Conservation (phyloP, 2,888 invertebrate species). For the Notocelia uddmanniana region DNA sequence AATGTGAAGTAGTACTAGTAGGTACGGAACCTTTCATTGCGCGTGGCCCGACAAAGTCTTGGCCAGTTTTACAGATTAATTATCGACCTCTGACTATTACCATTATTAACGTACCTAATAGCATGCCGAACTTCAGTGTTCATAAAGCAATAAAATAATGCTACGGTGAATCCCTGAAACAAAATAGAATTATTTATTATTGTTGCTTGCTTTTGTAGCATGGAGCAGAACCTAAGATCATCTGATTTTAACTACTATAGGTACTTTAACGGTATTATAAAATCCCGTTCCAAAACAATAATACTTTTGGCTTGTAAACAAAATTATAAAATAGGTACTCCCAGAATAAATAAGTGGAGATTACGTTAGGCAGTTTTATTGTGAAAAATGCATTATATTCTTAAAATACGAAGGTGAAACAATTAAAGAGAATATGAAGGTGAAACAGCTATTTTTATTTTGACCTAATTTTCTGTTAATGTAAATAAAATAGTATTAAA, state of each 20-base stretch:
- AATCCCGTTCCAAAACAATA: not conserved
- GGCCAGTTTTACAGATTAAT: too few species aligned
- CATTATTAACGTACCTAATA: constrained; percentile 75
- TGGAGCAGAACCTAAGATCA: not conserved
- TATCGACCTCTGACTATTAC: not conserved
- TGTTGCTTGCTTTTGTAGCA: not conserved
- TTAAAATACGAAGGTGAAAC: not conserved
- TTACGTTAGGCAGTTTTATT: not conserved
- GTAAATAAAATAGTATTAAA: too few species aligned
- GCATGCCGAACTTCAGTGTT: constrained; percentile 96
- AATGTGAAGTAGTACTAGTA: too few species aligned
- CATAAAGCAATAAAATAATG: constrained; percentile 96
- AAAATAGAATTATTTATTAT: constrained; percentile 3
- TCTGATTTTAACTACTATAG: not conserved
- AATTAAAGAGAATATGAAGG: too few species aligned
- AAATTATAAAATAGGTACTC: not conserved
- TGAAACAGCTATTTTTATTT: too few species aligned
- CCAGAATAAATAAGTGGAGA: not conserved
- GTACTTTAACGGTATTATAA: not conserved
- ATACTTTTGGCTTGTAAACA: not conserved
- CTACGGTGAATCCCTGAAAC: constrained; percentile 94
- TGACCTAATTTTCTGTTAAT: too few species aligned
- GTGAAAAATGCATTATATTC: not conserved
- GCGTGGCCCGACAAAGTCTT: too few species aligned
- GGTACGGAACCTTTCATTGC: too few species aligned